A percentile compares a stretch with the other conserved stretches of the same genome.
phyloP scores from a whole-genome alignment of 2,888 invertebrate genomes.

The Leptothorax acervorum region DNA sequence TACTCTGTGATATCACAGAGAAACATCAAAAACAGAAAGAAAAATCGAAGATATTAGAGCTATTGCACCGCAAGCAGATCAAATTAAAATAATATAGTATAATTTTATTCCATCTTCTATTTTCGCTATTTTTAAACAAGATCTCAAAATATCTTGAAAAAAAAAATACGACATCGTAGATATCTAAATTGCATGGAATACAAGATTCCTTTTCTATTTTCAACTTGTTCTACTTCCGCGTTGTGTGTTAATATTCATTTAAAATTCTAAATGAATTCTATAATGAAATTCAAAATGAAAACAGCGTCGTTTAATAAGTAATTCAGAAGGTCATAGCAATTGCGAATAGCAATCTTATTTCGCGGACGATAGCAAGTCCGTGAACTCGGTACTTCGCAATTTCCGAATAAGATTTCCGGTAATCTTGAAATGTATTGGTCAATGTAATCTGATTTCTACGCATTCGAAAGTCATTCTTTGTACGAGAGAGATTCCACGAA shows the following conservation, averaged over 20 bases:
- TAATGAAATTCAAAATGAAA: conserved; percentile 31
- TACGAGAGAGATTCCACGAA: not conserved
- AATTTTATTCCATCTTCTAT: not conserved
- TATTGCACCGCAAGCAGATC: not conserved
- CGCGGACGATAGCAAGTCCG: not conserved
- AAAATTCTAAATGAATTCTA: conserved; percentile 8
- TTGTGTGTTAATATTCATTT: not conserved
- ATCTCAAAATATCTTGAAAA: not conserved
- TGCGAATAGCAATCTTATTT: conserved; percentile 43
- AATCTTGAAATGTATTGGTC: conserved; percentile 40
- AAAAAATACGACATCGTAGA: not conserved
- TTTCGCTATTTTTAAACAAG: not conserved
- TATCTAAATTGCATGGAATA: not conserved
- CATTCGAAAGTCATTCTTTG: conserved; percentile 51
- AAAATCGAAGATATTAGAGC: conserved; percentile 7
- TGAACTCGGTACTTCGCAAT: conserved; percentile 13
- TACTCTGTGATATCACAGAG: conserved; percentile 35
- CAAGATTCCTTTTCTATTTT: not conserved
- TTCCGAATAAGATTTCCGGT: conserved; percentile 41
- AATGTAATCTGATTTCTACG: conserved; percentile 31
- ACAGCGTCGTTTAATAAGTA: conserved; percentile 29
- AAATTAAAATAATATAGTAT: conserved; percentile 1
- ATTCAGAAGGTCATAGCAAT: conserved; percentile 4
- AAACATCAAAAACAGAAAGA: conserved; percentile 36
- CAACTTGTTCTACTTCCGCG: not conserved